phyloP scores from a whole-genome alignment of 1,140 invertebrate species.

The Trichonephila clavipes region DNA sequence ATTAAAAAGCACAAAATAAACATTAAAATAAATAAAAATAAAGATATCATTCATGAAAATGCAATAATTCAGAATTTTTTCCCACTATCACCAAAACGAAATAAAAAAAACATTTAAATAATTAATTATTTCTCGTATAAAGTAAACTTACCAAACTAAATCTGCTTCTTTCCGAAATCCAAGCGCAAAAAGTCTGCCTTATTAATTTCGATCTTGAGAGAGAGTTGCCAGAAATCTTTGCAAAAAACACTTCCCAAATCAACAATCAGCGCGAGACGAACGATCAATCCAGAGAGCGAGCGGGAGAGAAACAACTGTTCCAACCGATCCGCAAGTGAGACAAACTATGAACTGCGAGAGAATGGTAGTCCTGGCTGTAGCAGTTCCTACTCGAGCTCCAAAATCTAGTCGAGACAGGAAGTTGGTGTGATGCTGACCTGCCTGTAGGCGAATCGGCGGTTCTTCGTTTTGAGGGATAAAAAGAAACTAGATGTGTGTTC shows the following conservation, averaged over 20 bases:
- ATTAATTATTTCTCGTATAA: background rate
- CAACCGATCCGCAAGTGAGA: background rate
- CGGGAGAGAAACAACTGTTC: background rate
- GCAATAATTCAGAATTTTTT: too few species aligned
- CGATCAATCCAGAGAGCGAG: background rate
- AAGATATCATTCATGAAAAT: too few species aligned
- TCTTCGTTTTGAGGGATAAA: background rate
- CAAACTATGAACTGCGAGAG: background rate
- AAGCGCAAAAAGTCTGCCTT: background rate
- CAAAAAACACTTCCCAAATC: background rate
- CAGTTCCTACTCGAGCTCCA: background rate
- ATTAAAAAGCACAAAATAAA: too few species aligned
- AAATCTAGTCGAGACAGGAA: constrained; percentile 35
- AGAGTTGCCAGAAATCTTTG: background rate
- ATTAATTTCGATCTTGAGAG: background rate
- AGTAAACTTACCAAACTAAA: background rate
- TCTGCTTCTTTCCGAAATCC: background rate
- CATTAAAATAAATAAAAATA: too few species aligned
- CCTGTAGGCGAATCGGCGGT: background rate
- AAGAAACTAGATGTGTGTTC: background rate
- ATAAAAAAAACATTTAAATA: too few species aligned
- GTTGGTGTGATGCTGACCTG: constrained; percentile 13
- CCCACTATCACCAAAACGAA: too few species aligned
- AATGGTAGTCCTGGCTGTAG: background rate
- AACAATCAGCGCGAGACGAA: background rate